phyloP scores from a whole-genome alignment of 2,888 invertebrate genomes.

The Caenorhabditis virilis region DNA sequence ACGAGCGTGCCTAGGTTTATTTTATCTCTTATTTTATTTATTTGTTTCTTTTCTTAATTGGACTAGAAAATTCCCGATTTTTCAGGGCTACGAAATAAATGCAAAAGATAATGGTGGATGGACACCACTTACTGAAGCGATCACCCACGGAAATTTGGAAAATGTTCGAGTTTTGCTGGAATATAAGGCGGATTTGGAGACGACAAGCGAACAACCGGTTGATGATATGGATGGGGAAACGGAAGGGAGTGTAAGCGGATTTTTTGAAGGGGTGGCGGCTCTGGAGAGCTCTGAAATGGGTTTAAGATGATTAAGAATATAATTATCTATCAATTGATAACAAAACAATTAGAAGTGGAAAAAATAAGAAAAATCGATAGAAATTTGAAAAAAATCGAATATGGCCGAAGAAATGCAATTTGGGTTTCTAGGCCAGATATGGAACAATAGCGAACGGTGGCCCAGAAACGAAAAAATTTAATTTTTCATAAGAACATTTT shows the following conservation, averaged over 20 bases:
- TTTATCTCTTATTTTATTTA: too few relatives aligned
- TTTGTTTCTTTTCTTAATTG: too few relatives aligned
- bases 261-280: not conserved
- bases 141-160: conserved; percentile 20
- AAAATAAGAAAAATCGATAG: too few relatives aligned
- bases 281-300: too few relatives aligned
- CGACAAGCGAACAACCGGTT: conserved; percentile 4
- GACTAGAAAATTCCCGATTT: not conserved
- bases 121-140: conserved; percentile 58
- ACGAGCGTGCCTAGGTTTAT: too few relatives aligned
- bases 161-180: conserved; percentile 40
- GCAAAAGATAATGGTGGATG: conserved; percentile 51
- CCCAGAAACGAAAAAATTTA: not conserved
- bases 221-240: conserved; percentile 6
- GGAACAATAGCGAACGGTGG: not conserved
- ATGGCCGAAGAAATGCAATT: too few relatives aligned
- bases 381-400: too few relatives aligned
- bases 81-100: conserved; percentile 51
- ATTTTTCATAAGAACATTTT: too few relatives aligned
- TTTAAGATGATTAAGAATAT: too few relatives aligned
- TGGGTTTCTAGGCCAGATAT: too few relatives aligned
- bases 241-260: not conserved
- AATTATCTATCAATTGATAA: too few relatives aligned
- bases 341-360: too few relatives aligned
- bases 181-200: conserved; percentile 42